phyloP scores from a whole-genome alignment of 2,113 vertebrate species.

The Dasyurus viverrinus region DNA sequence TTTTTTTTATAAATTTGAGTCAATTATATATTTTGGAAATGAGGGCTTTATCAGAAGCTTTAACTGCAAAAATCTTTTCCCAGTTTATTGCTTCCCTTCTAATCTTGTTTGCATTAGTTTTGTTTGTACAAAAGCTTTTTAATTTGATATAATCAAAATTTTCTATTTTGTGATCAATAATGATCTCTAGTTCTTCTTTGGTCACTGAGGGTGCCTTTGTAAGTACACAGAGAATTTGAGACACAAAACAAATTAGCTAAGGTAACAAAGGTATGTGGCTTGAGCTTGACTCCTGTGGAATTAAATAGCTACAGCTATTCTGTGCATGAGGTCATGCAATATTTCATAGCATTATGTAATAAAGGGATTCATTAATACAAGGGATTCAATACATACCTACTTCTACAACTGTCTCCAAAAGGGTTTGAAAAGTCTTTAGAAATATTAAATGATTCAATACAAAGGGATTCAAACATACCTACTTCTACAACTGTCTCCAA shows the following conservation, averaged over 20 bases:
- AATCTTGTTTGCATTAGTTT: no score
- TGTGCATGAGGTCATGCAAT: not conserved
- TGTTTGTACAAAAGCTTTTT: no score
- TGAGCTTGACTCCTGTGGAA: not conserved
- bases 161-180: no score
- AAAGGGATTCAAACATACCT: not conserved
- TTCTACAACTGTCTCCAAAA: not conserved
- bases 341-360: not conserved
- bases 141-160: no score
- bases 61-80: no score
- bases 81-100: no score
- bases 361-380: not conserved
- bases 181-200: no score
- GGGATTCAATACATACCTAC: no score
- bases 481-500: not conserved
- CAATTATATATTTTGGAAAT: no score
- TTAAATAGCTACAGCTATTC: not conserved
- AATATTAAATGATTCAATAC: not conserved
- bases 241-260: not conserved
- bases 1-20: no score
- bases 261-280: not conserved
- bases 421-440: not conserved
- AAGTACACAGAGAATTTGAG: not conserved
- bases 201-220: not conserved
- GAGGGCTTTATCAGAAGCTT: no score